These are phyloP conservation scores for Oplegnathus fasciatus DNA, from an alignment of 2,113 vertebrate species.

Conservation along the genomic window DNA sequence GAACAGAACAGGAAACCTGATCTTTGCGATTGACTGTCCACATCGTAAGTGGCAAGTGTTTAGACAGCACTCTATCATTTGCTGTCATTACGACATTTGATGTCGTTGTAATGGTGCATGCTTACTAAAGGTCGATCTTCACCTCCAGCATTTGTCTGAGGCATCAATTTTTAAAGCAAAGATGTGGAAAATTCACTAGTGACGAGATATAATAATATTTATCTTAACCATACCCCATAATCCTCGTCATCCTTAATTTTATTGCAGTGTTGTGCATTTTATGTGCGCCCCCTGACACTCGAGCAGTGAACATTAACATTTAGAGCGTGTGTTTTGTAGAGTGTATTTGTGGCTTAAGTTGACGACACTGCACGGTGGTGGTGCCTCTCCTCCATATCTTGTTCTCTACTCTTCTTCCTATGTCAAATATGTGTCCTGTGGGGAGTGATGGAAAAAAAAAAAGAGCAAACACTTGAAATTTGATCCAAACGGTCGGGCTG, in stretches of 20 bases:
- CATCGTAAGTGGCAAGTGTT: not conserved
- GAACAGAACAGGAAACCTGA: not conserved
- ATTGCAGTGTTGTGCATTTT: no score
- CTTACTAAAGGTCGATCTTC: not conserved
- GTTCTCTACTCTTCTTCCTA: not conserved
- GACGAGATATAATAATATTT: no score
- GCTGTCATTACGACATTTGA: not conserved
- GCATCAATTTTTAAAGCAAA: no score
- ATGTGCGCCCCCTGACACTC: no score
- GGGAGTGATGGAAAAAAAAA: not conserved
- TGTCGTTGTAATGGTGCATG: not conserved
- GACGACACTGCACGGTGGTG: not conserved
- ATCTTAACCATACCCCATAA: no score
- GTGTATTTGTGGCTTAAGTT: not conserved
- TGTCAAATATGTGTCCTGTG: not conserved
- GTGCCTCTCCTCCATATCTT: not conserved
- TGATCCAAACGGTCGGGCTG: not conserved
- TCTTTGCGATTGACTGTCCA: not conserved
- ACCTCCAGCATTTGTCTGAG: not conserved
- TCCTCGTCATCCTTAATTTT: no score
- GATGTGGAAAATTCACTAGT: no score
- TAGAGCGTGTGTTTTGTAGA: no score
- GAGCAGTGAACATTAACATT: no score
- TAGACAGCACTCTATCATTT: accelerated
- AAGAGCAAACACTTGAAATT: slow-evolving; percentile 37